These are phyloP conservation scores for Capra hircus DNA, from an alignment of 2,113 vertebrate species.

Conservation along the genomic window DNA sequence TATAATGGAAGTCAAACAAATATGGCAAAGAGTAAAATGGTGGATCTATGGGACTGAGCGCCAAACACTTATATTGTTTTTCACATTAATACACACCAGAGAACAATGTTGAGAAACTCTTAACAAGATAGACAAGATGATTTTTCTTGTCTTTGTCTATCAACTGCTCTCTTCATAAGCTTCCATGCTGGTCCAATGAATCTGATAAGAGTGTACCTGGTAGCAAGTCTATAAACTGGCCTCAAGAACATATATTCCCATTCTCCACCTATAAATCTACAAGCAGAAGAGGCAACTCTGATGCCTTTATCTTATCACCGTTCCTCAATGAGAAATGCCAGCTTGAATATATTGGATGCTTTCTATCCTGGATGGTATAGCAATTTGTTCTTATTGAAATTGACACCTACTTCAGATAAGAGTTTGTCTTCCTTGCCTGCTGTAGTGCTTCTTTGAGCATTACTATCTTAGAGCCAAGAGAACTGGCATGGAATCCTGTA, in stretches of 20 bases:
- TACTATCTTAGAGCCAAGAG: background rate
- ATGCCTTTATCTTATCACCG: background rate
- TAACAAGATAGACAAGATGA: background rate
- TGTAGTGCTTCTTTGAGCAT: background rate
- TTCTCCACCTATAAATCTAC: slow-evolving; percentile 15
- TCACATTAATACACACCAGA: background rate
- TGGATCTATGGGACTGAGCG: background rate
- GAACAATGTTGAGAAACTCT: background rate
- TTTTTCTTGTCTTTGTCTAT: background rate
- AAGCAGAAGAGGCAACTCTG: background rate
- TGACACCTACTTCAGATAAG: background rate
- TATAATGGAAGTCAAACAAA: background rate
- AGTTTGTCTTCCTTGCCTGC: background rate
- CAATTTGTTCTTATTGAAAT: background rate
- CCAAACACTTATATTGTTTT: background rate
- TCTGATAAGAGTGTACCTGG: background rate
- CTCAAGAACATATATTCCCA: background rate
- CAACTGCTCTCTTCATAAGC: background rate
- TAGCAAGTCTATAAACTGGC: background rate
- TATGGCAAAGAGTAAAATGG: background rate
- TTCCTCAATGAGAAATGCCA: background rate
- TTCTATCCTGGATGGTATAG: background rate
- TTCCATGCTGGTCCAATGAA: background rate
- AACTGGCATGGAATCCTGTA: background rate
- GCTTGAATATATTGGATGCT: slow-evolving; percentile 5